Conservation (phyloP, 2,113 vertebrate genomes). For the Mungos mungo region DNA sequence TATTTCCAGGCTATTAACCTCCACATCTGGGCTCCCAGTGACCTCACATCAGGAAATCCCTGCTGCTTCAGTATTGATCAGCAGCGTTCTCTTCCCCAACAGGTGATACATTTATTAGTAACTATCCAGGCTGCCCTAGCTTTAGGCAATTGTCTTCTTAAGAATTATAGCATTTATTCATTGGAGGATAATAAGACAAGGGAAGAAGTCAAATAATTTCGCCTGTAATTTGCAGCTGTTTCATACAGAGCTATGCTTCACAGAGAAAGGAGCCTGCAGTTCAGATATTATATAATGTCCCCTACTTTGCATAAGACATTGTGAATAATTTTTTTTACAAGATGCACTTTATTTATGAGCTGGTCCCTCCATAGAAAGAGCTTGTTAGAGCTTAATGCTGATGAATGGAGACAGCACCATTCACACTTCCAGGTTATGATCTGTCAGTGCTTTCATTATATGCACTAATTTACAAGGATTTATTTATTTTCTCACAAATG, state of each 20-base stretch:
- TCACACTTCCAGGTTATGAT: constrained; percentile 70
- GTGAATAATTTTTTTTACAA: constrained; percentile 69
- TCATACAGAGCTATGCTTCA: constrained; percentile 52
- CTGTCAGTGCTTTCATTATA: constrained; percentile 70
- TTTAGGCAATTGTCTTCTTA: constrained; percentile 64
- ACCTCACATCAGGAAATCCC: constrained; percentile 20
- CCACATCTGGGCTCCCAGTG: constrained; percentile 48
- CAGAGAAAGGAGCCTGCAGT: constrained; percentile 57
- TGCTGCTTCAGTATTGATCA: constrained; percentile 60
- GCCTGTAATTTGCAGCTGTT: constrained; percentile 63
- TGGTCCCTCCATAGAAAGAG: constrained; percentile 49
- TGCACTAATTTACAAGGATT: constrained; percentile 71
- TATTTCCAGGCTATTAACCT: constrained; percentile 57
- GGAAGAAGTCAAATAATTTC: constrained; percentile 64
- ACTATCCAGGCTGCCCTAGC: constrained; percentile 31
- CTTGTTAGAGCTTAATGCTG: constrained; percentile 71
- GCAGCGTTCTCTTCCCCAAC: constrained; percentile 46
- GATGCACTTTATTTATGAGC: constrained; percentile 70
- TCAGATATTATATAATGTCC: constrained; percentile 66
- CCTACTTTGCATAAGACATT: constrained; percentile 59
- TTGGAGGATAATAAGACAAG: constrained; percentile 69
- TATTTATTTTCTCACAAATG: constrained; percentile 77
- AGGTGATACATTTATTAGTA: constrained; percentile 72
- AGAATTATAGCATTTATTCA: constrained; percentile 73
- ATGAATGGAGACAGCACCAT: constrained; percentile 72